Conservation (phyloP, 1,140 invertebrate genomes). For the Cyclina sinensis region DNA sequence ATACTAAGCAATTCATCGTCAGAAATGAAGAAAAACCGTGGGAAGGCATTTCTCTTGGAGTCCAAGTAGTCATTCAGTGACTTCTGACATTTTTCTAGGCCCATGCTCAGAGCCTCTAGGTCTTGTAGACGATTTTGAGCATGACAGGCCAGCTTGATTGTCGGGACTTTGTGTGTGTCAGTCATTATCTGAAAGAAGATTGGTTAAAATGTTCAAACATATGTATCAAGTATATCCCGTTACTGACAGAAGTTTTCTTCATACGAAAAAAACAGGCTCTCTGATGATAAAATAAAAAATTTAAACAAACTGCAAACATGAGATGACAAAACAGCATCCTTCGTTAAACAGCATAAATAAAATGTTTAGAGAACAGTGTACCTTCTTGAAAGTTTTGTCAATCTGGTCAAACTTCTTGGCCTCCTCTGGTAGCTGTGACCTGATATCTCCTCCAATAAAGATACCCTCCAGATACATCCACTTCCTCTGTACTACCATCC, state of each 20-base stretch:
- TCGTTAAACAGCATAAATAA: no score
- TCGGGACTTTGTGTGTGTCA: conserved; percentile 92
- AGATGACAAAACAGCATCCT: no score
- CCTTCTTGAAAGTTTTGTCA: conserved; percentile 92
- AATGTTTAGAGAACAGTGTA: conserved; percentile 80
- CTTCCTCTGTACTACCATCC: conserved; percentile 94
- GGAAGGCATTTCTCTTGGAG: conserved; percentile 94
- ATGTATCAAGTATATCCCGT: no score
- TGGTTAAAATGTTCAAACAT: conserved; percentile 27
- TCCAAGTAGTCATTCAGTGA: conserved; percentile 96
- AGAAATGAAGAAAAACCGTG: conserved; percentile 97
- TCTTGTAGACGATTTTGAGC: conserved; percentile 91
- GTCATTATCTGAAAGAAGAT: conserved; percentile 91
- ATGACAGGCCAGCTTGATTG: conserved; percentile 92
- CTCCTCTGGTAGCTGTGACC: conserved; percentile 94
- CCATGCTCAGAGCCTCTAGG: conserved; percentile 91
- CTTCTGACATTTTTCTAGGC: conserved; percentile 96
- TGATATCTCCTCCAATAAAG: conserved; percentile 95
- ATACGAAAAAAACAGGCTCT: no score
- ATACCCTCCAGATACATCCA: conserved; percentile 97
- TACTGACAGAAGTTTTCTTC: no score
- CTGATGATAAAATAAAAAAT: no score
- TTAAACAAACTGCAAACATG: no score
- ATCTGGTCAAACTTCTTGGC: conserved; percentile 96
- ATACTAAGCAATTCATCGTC: conserved; percentile 96